phyloP scores from a whole-genome alignment of 2,797 vertebrate species.

The Strix occidentalis region DNA sequence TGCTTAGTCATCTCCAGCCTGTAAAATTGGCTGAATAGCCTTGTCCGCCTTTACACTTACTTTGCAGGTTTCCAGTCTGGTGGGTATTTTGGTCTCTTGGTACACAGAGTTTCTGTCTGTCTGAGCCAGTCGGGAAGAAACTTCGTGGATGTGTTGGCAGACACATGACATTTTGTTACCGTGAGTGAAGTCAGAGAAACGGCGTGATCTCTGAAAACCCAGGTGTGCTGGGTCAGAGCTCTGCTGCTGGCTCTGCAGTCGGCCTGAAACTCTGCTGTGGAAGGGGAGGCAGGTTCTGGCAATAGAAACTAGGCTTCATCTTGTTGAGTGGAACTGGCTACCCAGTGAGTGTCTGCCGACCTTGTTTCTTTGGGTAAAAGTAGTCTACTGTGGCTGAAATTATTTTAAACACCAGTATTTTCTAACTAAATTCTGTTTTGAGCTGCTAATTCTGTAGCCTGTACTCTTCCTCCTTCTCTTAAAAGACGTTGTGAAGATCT shows the following conservation, averaged over 20 bases:
- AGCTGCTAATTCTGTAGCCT: not conserved
- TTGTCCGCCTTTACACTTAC: constrained; percentile 4
- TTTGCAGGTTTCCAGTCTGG: constrained; percentile 53
- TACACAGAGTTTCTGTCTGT: constrained; percentile 37
- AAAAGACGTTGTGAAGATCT: not conserved
- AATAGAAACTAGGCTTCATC: not conserved
- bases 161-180: not conserved
- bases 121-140: not conserved
- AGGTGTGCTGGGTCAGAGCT: not conserved
- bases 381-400: not conserved
- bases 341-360: not conserved
- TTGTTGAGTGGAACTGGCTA: not conserved
- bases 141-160: not conserved
- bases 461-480: not conserved
- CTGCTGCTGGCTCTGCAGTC: not conserved
- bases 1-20: constrained; percentile 32
- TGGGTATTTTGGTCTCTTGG: constrained; percentile 26
- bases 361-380: not conserved
- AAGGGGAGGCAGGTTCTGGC: not conserved
- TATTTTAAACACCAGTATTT: not conserved
- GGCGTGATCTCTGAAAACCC: not conserved
- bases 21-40: not conserved
- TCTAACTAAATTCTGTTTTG: not conserved
- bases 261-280: not conserved
- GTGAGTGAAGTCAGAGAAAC: not conserved